Conservation (phyloP, 2,113 vertebrate genomes). For the Crotalus viridis region DNA sequence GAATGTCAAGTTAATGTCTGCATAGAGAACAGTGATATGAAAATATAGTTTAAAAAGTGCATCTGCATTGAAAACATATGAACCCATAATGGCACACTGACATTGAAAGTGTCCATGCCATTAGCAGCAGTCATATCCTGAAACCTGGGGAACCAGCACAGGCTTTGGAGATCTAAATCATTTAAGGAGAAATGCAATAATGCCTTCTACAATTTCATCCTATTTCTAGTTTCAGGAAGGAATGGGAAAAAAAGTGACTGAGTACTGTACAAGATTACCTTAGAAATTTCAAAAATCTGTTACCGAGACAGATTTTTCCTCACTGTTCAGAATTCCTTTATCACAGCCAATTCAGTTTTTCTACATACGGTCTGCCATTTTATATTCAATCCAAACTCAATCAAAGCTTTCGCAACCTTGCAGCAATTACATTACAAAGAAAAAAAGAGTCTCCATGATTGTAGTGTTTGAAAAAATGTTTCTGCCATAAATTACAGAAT, state of each 20-base stretch:
- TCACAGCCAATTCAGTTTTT: background rate
- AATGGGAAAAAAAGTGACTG: background rate
- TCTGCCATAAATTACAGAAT: background rate
- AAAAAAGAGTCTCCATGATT: background rate
- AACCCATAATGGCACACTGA: background rate
- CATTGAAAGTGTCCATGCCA: background rate
- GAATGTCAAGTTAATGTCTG: background rate
- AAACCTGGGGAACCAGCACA: background rate
- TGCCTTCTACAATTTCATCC: background rate
- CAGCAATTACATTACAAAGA: background rate
- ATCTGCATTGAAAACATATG: background rate
- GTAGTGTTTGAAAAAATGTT: background rate
- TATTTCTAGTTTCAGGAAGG: background rate
- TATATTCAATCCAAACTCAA: background rate
- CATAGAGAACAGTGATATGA: background rate
- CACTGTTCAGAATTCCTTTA: background rate
- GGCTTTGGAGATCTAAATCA: background rate
- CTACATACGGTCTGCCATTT: background rate
- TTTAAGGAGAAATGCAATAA: background rate
- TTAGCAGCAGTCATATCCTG: background rate
- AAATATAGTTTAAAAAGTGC: constrained; percentile 4
- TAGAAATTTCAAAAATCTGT: background rate
- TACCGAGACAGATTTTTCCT: background rate
- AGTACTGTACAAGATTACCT: background rate
- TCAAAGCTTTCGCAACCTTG: background rate